Evolutionary conservation across 2,113 vertebrate genomes (phyloP), one percentile per base, ranked within the genome.

Genomic region (Syrmaticus mikado): DNA sequence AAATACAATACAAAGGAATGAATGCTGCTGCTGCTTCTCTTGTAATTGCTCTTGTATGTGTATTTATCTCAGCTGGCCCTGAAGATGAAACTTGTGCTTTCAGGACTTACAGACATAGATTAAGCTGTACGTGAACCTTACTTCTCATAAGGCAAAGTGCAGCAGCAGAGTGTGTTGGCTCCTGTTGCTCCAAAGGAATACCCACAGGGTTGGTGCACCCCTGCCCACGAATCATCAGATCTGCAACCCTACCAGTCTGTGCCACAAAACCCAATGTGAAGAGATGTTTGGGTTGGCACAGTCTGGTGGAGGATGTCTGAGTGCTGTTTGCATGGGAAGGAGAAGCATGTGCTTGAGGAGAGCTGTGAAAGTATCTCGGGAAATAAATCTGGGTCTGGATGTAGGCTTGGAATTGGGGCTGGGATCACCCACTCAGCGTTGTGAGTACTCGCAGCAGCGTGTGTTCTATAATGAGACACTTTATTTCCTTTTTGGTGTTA

Each of bases 361-460:
- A 94, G 82, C 93, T 93, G 95, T 95, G 88, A 96, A 95, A 75
- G 90, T 84, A 78, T 78, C 85, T 92, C 6, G 6, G 76, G 83
- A 94, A 90, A 93, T 86, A 94, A 96, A 96, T 96, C 93, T 96
- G 80, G 90, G 94, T 90, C 82, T 90, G 80, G 88, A 83, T 86
- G 89, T 78, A 90, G 90, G 93, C 86, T 96, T 93, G 88, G 85
- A 88, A 92, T 40, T 96, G 88, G 95, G 88, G 80, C 83, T 88
- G 92, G 90, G 65, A 96, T 95, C 96, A 95, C 96, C 96, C 96
- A 96, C 96, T 96, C 96, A 96, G 82, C 80, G 80, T 46, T 74
- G 21, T 0, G 0, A 85, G 87, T 4, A 0, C 45, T 90, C 55
- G 41, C 1, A 0, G 77, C 3, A 0, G 66, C 2, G 4, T 1